Evolutionary conservation across 2,113 vertebrate genomes (phyloP), one percentile per base, ranked within the genome.

Genomic region (Haemorhous mexicanus): DNA sequence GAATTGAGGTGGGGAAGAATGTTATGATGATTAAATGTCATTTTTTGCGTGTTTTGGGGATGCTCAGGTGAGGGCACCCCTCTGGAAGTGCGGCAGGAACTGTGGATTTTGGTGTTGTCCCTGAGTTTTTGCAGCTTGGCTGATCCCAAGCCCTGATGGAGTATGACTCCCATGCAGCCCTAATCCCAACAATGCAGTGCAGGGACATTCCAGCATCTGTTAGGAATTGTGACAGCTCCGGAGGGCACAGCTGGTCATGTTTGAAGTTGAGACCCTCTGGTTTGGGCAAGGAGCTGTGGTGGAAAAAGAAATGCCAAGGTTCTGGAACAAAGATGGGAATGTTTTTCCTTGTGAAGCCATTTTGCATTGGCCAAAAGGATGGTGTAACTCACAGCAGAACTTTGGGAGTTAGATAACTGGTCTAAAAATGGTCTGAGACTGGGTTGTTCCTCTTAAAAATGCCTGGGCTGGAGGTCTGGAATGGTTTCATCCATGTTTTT

Each of bases 141-240:
- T 28, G 26, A 6, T 81, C 83, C 56, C 76, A 52, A 69, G 4
- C 33, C 66, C 62, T 24, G 17, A 11, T 39, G 69, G 76, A 61
- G 46, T n/a, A 49, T 91, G 93, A 77, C 64, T 82, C 78, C 76
- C 46, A 46, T 24, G 17, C 32, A 88, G 47, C 72, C 47, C 79
- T 37, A 79, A 87, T 86, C 50, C 4, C 2, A 94, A 35, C 73
- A 84, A 26, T 41, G 59, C 87, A 53, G 75, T 10, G 39, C 35
- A 58, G 4, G 52, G 89, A 93, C 90, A 85, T 89, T 91, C 74
- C 72, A 76, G 87, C 95, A 94, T 95, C 93, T 96, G 96, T 80
- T 92, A 74, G 84, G 73, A 95, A 95, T 93, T 88, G 90, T 91
- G 94, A 87, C 68, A 88, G 72, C 93, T 87, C 91, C 35, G 5